phyloP scores from a whole-genome alignment of 1,140 invertebrate genomes.

The Sitobion miscanthi region DNA sequence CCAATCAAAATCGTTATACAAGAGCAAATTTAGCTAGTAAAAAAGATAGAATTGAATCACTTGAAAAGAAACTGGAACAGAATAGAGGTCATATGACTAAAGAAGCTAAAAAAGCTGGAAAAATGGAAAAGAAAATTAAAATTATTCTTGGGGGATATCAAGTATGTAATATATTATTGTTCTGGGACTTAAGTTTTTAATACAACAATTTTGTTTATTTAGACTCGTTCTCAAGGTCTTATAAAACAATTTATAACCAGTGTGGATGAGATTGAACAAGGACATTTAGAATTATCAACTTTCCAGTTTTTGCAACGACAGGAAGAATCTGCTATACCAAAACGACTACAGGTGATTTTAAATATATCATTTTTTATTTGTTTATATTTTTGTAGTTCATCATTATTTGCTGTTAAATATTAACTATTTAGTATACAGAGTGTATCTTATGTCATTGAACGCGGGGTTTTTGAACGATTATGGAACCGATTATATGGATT shows the following conservation, averaged over 20 bases:
- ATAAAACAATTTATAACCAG: constrained; percentile 89
- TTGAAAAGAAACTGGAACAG: constrained; percentile 89
- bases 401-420: too few relatives aligned
- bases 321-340: constrained; percentile 88
- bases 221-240: constrained; percentile 82
- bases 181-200: not conserved
- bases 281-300: constrained; percentile 86
- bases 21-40: constrained; percentile 93
- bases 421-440: too few relatives aligned
- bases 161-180: constrained; percentile 63
- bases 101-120: constrained; percentile 94
- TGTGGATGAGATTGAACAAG: constrained; percentile 65
- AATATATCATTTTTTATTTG: not conserved
- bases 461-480: too few relatives aligned
- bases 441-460: too few relatives aligned
- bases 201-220: constrained; percentile 59
- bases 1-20: constrained; percentile 89
- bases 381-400: not conserved
- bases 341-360: constrained; percentile 77
- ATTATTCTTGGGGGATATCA: constrained; percentile 92
- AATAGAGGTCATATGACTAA: constrained; percentile 93
- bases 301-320: constrained; percentile 90
- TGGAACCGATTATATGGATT: too few relatives aligned
- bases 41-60: constrained; percentile 92
- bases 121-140: constrained; percentile 97